Conservation (phyloP, 2,888 invertebrate genomes). For the Eilema caniola region DNA sequence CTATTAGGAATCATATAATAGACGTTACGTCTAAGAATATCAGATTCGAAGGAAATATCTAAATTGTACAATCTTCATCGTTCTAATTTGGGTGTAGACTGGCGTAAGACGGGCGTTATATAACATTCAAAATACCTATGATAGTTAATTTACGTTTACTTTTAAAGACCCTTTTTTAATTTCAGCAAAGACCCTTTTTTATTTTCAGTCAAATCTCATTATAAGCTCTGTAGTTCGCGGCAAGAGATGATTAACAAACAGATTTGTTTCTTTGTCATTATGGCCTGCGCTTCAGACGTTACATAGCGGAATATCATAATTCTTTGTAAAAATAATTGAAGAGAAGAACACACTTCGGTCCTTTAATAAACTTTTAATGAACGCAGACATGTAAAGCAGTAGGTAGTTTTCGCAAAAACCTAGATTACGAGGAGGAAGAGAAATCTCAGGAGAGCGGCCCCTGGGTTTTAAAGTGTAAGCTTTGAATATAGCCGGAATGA, state of each 20-base stretch:
- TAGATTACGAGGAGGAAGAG: no score
- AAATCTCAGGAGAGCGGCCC: no score
- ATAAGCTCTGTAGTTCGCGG: background rate
- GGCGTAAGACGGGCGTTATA: background rate
- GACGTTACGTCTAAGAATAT: background rate
- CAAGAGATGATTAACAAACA: background rate
- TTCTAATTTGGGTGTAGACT: background rate
- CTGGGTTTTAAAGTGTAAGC: no score
- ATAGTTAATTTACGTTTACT: no score
- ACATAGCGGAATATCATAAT: background rate
- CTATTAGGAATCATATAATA: background rate
- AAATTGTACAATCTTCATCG: background rate
- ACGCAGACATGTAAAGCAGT: no score
- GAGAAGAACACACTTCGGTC: no score
- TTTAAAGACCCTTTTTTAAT: no score
- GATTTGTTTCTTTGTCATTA: background rate
- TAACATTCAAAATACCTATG: no score
- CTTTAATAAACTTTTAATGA: background rate
- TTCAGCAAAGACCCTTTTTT: no score
- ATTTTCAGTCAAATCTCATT: no score
- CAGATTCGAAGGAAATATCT: constrained; percentile 11
- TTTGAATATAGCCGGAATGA: no score
- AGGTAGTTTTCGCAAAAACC: no score
- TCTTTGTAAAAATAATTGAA: background rate
- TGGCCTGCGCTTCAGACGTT: background rate